phyloP scores from a whole-genome alignment of 1,140 invertebrate genomes.

The Leptoteleia sp. region DNA sequence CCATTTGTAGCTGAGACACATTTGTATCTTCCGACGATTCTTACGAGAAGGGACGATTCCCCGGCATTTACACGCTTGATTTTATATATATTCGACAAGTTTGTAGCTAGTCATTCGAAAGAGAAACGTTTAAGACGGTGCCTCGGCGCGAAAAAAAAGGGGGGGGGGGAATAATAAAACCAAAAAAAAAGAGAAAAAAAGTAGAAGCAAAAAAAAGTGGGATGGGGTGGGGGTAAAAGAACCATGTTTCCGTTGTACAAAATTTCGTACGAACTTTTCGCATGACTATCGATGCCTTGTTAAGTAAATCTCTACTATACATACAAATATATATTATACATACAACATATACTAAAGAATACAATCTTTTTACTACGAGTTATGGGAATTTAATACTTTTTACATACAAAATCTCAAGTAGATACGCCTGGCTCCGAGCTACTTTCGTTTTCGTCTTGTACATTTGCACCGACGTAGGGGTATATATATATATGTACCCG shows the following conservation, averaged over 20 bases:
- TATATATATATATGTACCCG: too few species aligned
- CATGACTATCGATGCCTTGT: slow-evolving; percentile 60
- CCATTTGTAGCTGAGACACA: slow-evolving; percentile 24
- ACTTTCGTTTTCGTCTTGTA: slow-evolving; percentile 53
- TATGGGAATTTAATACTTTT: slow-evolving; percentile 58
- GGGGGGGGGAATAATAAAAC: too few species aligned
- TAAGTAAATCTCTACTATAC: slow-evolving; percentile 49
- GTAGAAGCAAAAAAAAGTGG: not conserved
- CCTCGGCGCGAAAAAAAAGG: slow-evolving; percentile 13
- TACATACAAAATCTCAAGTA: slow-evolving; percentile 48
- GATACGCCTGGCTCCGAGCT: slow-evolving; percentile 46
- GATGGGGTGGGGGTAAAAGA: too few species aligned
- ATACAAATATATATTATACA: slow-evolving; percentile 49
- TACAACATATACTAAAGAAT: slow-evolving; percentile 36
- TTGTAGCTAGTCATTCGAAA: slow-evolving; percentile 45
- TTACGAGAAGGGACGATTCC: slow-evolving; percentile 22
- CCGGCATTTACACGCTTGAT: slow-evolving; percentile 23
- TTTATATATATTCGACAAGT: slow-evolving; percentile 21
- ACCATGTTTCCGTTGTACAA: slow-evolving; percentile 45
- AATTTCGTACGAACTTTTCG: slow-evolving; percentile 53
- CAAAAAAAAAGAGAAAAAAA: slow-evolving; percentile 1
- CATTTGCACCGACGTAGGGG: slow-evolving; percentile 52
- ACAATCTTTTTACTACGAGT: slow-evolving; percentile 58
- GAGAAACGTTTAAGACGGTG: slow-evolving; percentile 11
- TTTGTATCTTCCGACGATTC: slow-evolving; percentile 39